Percentiles rank a stretch among this genome's conserved stretches.
These are phyloP conservation scores for Colistium nudipinnis DNA, from an alignment of 2,113 vertebrate genomes.

Conservation along the genomic window DNA sequence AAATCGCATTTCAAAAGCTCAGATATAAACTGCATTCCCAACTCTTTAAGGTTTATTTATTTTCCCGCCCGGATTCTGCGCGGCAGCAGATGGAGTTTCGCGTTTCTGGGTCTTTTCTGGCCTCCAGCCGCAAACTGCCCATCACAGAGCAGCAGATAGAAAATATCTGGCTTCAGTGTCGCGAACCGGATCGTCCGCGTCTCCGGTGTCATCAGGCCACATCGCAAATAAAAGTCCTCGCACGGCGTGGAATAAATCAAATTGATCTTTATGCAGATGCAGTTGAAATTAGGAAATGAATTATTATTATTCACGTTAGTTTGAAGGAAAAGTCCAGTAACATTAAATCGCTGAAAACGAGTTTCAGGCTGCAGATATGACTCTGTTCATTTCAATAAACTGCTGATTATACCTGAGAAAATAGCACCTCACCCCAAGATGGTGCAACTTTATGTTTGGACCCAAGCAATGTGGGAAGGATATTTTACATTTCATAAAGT, in stretches of 20 bases:
- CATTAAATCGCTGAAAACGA: too few relatives aligned
- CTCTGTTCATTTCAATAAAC: not conserved
- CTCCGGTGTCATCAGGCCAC: too few relatives aligned
- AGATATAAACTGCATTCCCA: too few relatives aligned
- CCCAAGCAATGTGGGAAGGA: not conserved
- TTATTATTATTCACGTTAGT: too few relatives aligned
- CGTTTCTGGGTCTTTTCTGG: conserved; percentile 3
- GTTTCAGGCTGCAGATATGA: too few relatives aligned
- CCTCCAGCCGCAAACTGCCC: conserved; percentile 29
- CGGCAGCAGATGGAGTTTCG: conserved; percentile 39
- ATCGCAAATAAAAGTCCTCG: not conserved
- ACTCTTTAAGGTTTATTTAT: not conserved
- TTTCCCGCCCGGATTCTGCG: conserved; percentile 9
- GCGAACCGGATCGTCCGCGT: not conserved
- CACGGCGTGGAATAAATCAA: too few relatives aligned
- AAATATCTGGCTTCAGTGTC: conserved; percentile 23
- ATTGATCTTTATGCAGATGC: not conserved
- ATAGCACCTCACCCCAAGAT: not conserved
- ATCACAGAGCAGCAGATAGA: conserved; percentile 28
- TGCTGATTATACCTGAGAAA: conserved; percentile 10
- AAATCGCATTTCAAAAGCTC: too few relatives aligned
- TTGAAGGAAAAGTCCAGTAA: too few relatives aligned
- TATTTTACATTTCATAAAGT: too few relatives aligned
- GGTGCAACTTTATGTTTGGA: conserved; percentile 22
- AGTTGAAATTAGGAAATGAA: too few relatives aligned